Conservation (phyloP, 2,888 invertebrate genomes). For the Himalopsyche japonica region DNA sequence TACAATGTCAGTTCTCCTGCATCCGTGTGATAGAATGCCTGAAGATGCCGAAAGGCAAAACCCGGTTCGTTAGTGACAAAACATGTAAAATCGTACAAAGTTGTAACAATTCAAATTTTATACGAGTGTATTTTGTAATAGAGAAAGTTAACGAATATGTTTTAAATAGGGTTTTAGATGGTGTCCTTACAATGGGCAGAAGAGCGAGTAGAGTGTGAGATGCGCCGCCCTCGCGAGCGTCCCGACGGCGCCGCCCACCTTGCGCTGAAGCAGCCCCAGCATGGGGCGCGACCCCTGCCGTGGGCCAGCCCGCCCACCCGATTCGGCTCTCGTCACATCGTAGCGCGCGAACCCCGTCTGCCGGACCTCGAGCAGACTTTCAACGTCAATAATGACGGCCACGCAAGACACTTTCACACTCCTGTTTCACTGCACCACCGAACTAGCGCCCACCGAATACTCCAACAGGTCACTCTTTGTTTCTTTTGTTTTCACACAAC, state of each 20-base stretch:
- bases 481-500: background rate
- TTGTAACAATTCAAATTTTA: too few species aligned
- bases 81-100: too few species aligned
- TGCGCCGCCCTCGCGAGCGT: conserved; percentile 52
- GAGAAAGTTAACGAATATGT: too few species aligned
- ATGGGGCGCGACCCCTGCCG: conserved; percentile 9
- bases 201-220: conserved; percentile 51
- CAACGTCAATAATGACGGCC: background rate
- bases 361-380: conserved; percentile 1
- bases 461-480: background rate
- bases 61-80: too few species aligned
- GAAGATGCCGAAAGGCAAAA: too few species aligned
- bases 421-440: background rate
- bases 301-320: conserved; percentile 19
- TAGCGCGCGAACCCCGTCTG: background rate
- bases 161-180: background rate
- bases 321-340: conserved; percentile 22
- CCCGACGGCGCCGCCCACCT: conserved; percentile 51
- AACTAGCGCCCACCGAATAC: background rate
- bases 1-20: too few species aligned
- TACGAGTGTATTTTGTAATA: too few species aligned
- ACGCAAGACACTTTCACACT: background rate
- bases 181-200: conserved; percentile 48
- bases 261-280: conserved; percentile 48
- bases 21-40: too few species aligned